phyloP scores from a whole-genome alignment of 2,888 invertebrate species.

The Dyspetes luteomarginatus region DNA sequence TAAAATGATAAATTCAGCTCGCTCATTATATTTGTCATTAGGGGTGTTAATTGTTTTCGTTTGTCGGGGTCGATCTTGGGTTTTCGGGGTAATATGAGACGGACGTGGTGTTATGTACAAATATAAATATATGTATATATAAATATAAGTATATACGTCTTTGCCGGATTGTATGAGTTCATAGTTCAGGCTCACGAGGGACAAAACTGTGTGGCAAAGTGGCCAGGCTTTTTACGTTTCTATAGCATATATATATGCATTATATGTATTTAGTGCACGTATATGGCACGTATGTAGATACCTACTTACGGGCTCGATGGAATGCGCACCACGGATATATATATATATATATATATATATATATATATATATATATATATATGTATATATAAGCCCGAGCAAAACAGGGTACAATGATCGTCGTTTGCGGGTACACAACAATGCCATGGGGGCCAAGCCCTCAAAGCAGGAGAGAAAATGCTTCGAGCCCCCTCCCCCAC shows the following conservation, averaged over 20 bases:
- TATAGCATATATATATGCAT: not conserved
- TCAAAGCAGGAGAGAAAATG: conserved; percentile 42
- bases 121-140: not conserved
- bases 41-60: conserved; percentile 1
- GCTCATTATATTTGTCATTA: conserved; percentile 46
- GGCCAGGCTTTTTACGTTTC: conserved; percentile 26
- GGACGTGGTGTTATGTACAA: not conserved
- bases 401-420: conserved; percentile 55
- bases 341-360: too few relatives aligned
- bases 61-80: not conserved
- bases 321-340: conserved; percentile 44
- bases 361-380: too few relatives aligned
- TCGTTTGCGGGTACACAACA: conserved; percentile 52
- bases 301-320: conserved; percentile 58
- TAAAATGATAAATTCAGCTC: conserved; percentile 39
- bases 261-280: too few relatives aligned
- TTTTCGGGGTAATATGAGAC: not conserved
- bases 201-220: conserved; percentile 9
- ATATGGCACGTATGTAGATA: conserved; percentile 17
- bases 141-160: not conserved
- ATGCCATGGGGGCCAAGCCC: conserved; percentile 63
- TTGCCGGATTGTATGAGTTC: conserved; percentile 44
- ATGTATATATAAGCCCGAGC: conserved; percentile 47
- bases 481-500: conserved; percentile 23
- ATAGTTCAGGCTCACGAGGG: conserved; percentile 45